Evolutionary conservation across 2,113 vertebrate genomes (phyloP).

Genomic region (Aramus guarauna): DNA sequence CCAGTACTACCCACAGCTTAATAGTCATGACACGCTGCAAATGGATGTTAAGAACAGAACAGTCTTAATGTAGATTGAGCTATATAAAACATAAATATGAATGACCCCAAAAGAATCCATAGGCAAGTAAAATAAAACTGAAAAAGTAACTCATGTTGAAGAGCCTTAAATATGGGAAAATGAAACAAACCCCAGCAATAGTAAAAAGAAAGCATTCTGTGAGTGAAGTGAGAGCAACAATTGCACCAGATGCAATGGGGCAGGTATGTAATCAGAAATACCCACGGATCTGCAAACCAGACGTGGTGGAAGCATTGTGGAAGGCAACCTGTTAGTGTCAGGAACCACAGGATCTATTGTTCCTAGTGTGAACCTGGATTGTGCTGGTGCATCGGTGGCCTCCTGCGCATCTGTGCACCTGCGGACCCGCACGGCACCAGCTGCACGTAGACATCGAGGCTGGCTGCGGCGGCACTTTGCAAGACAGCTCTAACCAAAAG

Average conservation of each 20-base stretch:
- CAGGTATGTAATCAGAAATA: neutral
- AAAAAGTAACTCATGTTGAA: neutral
- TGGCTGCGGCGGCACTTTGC: accelerated
- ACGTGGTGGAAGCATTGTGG: neutral
- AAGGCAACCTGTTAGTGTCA: neutral
- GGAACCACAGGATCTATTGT: neutral
- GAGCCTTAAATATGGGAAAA: neutral
- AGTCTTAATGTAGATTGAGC: neutral
- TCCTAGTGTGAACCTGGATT: neutral
- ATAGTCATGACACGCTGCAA: neutral
- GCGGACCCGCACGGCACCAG: neutral
- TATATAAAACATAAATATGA: neutral
- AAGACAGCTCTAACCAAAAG: neutral
- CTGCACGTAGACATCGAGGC: accelerated
- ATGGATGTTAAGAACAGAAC: neutral
- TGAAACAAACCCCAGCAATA: neutral
- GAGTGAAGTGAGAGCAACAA: neutral
- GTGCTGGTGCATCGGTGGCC: neutral
- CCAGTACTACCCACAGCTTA: neutral
- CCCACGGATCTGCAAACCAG: neutral
- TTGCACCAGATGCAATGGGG: neutral
- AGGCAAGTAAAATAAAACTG: neutral
- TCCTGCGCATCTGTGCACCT: accelerated
- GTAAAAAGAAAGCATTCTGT: neutral
- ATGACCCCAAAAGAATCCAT: neutral